A percentile compares a stretch with the other conserved stretches of the same genome.
Conservation (phyloP, 30 jellyfish, hydroid and myxozoan species). For the Turritopsis dohrnii region DNA sequence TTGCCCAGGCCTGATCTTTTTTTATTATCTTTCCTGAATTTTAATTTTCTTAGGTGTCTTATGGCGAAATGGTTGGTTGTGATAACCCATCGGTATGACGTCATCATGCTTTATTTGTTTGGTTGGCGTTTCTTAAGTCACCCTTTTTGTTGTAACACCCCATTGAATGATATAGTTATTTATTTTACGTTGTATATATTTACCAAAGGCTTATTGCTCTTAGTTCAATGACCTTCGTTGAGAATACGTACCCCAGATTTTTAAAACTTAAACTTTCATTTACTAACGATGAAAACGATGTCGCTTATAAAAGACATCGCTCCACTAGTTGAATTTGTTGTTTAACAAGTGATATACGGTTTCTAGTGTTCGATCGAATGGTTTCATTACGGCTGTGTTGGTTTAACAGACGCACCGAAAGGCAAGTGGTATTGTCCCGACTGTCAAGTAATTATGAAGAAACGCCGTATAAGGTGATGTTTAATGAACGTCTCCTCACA, state of each 20-base stretch:
- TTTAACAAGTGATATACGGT: not conserved
- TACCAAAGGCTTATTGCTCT: too few species aligned
- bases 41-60: slow-evolving; percentile 89
- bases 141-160: too few species aligned
- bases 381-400: slow-evolving; percentile 97
- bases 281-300: too few species aligned
- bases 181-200: too few species aligned
- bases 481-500: not conserved
- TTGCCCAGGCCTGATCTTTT: not conserved
- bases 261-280: too few species aligned
- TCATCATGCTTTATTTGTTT: not conserved
- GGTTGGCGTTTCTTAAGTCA: not conserved
- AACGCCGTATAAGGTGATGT: slow-evolving; percentile 59
- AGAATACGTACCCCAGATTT: too few species aligned
- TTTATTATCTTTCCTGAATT: not conserved
- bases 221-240: too few species aligned
- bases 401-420: slow-evolving; percentile 89
- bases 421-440: slow-evolving; percentile 97
- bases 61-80: slow-evolving; percentile 98
- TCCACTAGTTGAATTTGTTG: too few species aligned
- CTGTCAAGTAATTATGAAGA: slow-evolving; percentile 65
- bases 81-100: slow-evolving; percentile 74
- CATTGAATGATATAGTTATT: too few species aligned
- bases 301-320: too few species aligned
- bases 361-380: slow-evolving; percentile 83